Base-by-base conservation (phyloP, 2,888 invertebrate species). In the Agriopis aurantiaria region DNA sequence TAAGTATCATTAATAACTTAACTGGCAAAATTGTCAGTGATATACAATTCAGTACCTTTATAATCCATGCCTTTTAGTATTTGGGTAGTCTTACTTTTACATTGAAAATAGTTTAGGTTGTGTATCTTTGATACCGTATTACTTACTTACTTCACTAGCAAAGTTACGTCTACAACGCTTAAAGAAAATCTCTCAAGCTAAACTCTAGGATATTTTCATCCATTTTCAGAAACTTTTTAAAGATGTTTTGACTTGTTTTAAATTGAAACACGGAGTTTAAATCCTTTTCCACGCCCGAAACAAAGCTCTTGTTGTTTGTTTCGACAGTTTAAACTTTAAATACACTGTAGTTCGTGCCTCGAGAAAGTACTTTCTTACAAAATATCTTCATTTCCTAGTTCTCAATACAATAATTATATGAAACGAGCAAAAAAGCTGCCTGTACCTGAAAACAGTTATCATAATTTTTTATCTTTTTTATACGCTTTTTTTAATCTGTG, bases 281-380 rank as follows among this genome's bases (percentile, higher is more conserved):
- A 58, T 48, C 46, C 23, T 58, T 46, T 57, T n/a, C 17, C 23
- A 12, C 45, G 58, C 17, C 9, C 46, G 17, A 8, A 46, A 58
- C 58, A 56, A 56, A 56, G 64, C 33, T 45, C 51, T 57, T 9
- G 23, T 43, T 57, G 58, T 51, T 51, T 57, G 62, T 14, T 74
- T 58, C 12, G 58, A 48, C 58, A 58, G 46, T 8, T 57, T 57
- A 57, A 57, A 9, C 55, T 10, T 3, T 45, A 57, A 23, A 57
- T 45, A 57, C 43, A 17, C 45, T 57, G 11, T 4, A 58, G 8
- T 23, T 58, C 11, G 33, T 23, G 4, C 3, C 10, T 14, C 11
- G 10, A 11, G 33, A 17, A 57, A n/a, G 45, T 23, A 55, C 12
- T 7, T 10, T 43, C 43, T 57, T 57, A 45, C 17, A 17, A 56